Evolutionary conservation across 2,797 vertebrate genomes (phyloP), one percentile per base, ranked within the genome.

Genomic region (Limnodromus scolopaceus): DNA sequence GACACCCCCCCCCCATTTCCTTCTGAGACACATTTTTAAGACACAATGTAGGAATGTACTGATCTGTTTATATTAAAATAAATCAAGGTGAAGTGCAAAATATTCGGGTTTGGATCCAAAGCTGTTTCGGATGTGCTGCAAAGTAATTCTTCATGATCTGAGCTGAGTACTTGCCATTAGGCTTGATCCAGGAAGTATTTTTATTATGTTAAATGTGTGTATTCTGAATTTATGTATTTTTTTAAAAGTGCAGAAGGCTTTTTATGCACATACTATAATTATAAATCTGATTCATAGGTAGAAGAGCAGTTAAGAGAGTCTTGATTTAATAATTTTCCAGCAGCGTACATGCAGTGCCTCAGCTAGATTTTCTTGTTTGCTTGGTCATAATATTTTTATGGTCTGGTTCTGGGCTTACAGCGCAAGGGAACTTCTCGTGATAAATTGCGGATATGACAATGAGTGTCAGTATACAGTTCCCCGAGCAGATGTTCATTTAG

Each of bases 401-500:
- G 84, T 89, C 78, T 87, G 78, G 38, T 89, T 93, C 66, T 71
- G 87, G 81, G 53, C 84, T 96, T 81, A 38, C 1, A 49, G 84
- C 85, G 61, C 81, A 55, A 82, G 81, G 75, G 64, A 87, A 66
- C 79, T 87, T 94, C 84, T 93, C 4, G 2, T 96, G 94, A 94
- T 94, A 81, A 94, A 93, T 96, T 95, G 89, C 93, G 96, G 97
- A 95, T 97, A 76, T 4, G 51, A 92, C 79, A 70, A 84, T 91
- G 96, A 89, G 97, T 95, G 97, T 96, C 96, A 93, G 95, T 87
- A 46, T 91, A 43, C 64, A 76, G 93, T 96, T 97, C 96, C 89
- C 27, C 24, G 75, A 97, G 95, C 97, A 97, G 97, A 97, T 98
- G 97, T 98, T 98, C 94, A 89, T 96, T 97, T 96, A 97, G 75